A percentile compares a stretch with the other conserved stretches of the same genome.
These are phyloP conservation scores for Trichopoda pennipes DNA, from an alignment of 2,888 invertebrate genomes.

Conservation along the genomic window DNA sequence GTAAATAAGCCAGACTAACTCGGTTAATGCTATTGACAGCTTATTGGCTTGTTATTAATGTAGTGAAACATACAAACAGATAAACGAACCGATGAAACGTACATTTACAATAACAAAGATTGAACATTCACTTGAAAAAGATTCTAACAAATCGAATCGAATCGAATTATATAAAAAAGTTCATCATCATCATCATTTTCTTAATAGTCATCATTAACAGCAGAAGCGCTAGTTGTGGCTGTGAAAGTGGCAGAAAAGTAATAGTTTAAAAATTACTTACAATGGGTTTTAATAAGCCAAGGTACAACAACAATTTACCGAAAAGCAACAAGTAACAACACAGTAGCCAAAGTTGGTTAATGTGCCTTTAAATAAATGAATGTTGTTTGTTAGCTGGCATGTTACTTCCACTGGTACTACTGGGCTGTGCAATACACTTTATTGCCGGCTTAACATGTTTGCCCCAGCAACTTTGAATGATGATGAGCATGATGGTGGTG, in stretches of 20 bases:
- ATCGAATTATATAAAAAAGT: too few species aligned
- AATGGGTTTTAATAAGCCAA: background rate
- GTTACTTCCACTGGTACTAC: conserved; percentile 21
- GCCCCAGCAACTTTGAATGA: conserved; percentile 22
- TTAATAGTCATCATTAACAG: conserved; percentile 34
- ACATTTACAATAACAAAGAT: conserved; percentile 19
- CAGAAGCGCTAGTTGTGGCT: conserved; percentile 3
- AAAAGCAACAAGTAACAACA: conserved; percentile 44
- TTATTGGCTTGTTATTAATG: conserved; percentile 59
- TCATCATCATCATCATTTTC: conserved; percentile 42
- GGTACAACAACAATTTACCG: conserved; percentile 17
- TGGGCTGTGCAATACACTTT: conserved; percentile 36
- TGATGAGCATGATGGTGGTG: conserved; percentile 7
- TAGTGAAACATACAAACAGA: conserved; percentile 26
- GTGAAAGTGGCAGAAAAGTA: conserved; percentile 27
- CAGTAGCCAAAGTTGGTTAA: conserved; percentile 67
- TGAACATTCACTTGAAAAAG: conserved; percentile 55
- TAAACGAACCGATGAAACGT: conserved; percentile 4
- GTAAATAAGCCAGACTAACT: conserved; percentile 19
- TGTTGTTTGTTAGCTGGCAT: conserved; percentile 49
- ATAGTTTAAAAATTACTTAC: conserved; percentile 39
- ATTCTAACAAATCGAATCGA: conserved; percentile 34
- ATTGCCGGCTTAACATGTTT: conserved; percentile 29
- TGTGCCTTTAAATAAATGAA: conserved; percentile 63
- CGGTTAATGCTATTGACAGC: conserved; percentile 63